A percentile compares a stretch with the other conserved stretches of the same genome.
Conservation (phyloP, 1,140 invertebrate genomes). For the Lordiphosa collinella region DNA sequence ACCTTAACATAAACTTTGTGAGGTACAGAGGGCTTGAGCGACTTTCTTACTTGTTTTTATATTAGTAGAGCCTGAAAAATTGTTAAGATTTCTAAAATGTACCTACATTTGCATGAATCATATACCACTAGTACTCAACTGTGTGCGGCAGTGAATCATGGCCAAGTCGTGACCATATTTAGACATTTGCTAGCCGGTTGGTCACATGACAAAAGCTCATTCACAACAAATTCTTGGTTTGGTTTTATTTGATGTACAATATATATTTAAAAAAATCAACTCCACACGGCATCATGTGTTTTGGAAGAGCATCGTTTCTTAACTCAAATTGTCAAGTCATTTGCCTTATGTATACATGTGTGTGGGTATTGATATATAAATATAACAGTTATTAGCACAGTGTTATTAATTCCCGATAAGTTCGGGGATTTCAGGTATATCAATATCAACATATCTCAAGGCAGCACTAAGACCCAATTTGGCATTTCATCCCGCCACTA, state of each 20-base stretch:
- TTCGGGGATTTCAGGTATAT: slow-evolving; percentile 44
- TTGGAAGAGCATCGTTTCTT: slow-evolving; percentile 31
- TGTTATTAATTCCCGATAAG: slow-evolving; percentile 67
- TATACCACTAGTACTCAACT: no score
- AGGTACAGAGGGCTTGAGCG: no score
- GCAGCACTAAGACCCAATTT: slow-evolving; percentile 8
- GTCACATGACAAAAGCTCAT: slow-evolving; percentile 54
- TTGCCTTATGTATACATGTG: slow-evolving; percentile 28
- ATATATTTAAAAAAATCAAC: slow-evolving; percentile 19
- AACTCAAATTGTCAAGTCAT: slow-evolving; percentile 65
- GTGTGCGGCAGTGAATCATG: slow-evolving; percentile 42
- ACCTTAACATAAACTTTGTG: no score
- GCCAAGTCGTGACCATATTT: slow-evolving; percentile 54
- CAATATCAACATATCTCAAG: slow-evolving; percentile 1
- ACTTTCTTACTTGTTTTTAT: no score
- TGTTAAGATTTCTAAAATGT: no score
- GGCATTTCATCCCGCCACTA: slow-evolving; percentile 24
- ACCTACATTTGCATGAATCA: no score
- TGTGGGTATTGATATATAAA: slow-evolving; percentile 8
- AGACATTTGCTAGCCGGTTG: slow-evolving; percentile 68
- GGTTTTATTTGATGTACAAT: slow-evolving; percentile 28
- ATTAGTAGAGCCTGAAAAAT: no score
- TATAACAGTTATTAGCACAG: slow-evolving; percentile 58
- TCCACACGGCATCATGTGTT: slow-evolving; percentile 57
- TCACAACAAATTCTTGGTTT: slow-evolving; percentile 7